These are phyloP conservation scores for Fissipunctia ypsillon DNA, from an alignment of 2,888 invertebrate species.

Conservation along the genomic window DNA sequence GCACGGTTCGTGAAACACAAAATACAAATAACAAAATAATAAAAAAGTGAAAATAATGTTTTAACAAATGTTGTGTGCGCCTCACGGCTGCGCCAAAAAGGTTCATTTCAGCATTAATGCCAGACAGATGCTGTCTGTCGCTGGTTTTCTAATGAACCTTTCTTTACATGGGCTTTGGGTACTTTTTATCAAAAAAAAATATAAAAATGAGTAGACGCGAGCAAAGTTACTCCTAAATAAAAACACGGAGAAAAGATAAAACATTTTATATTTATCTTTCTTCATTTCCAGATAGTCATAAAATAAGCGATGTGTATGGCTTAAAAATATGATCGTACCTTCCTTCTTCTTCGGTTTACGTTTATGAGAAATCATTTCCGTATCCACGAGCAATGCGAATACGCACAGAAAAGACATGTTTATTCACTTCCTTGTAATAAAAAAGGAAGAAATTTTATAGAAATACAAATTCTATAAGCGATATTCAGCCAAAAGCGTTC, in stretches of 20 bases:
- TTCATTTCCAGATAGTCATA: conserved; percentile 55
- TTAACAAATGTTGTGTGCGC: too few species aligned
- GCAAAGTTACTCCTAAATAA: neutral
- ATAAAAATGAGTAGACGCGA: neutral
- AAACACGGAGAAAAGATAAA: conserved; percentile 11
- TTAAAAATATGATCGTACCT: conserved; percentile 45
- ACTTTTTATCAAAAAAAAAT: neutral
- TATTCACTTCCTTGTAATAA: conserved; percentile 25
- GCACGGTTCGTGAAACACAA: too few species aligned
- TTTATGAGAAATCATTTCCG: conserved; percentile 61
- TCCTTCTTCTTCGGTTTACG: conserved; percentile 24
- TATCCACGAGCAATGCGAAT: conserved; percentile 21
- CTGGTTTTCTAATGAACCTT: too few species aligned
- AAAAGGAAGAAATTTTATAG: neutral
- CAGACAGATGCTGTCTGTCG: too few species aligned
- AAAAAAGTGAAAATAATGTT: too few species aligned
- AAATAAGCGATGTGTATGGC: conserved; percentile 31
- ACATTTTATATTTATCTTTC: conserved; percentile 47
- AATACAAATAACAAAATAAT: too few species aligned
- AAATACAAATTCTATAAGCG: neutral
- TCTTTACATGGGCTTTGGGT: neutral
- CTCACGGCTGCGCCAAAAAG: too few species aligned
- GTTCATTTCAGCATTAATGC: too few species aligned
- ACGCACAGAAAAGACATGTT: conserved; percentile 9
- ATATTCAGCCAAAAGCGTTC: neutral